Percentiles rank a stretch among this genome's conserved stretches.
Conservation (phyloP, 2,888 invertebrate genomes). For the Epistrophe grossulariae region DNA sequence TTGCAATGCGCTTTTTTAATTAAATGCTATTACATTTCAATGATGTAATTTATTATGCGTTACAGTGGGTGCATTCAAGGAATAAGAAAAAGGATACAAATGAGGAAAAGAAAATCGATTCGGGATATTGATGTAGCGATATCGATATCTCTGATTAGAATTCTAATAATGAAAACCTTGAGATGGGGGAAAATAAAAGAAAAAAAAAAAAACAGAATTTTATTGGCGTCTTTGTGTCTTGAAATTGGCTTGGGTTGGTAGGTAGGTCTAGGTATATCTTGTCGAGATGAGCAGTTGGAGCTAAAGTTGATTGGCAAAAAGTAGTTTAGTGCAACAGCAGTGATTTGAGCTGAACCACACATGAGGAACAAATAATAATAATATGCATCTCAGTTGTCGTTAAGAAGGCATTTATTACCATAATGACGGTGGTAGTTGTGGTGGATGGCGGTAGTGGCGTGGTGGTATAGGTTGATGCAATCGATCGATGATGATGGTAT, state of each 20-base stretch:
- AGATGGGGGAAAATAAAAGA: not conserved
- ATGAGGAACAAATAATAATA: slow-evolving; percentile 28
- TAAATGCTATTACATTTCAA: slow-evolving; percentile 70
- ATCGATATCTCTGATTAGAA: slow-evolving; percentile 55
- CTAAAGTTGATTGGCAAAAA: slow-evolving; percentile 22
- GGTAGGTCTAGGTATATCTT: not conserved
- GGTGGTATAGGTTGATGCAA: not conserved
- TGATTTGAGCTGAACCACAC: not conserved
- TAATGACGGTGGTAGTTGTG: not conserved
- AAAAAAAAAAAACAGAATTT: slow-evolving; percentile 5
- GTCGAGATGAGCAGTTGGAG: slow-evolving; percentile 2
- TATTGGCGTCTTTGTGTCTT: slow-evolving; percentile 33
- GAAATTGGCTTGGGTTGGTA: not conserved
- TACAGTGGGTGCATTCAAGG: slow-evolving; percentile 50
- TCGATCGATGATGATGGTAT: not conserved
- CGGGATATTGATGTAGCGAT: slow-evolving; percentile 26
- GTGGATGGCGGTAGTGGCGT: not conserved
- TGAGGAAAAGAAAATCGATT: slow-evolving; percentile 22
- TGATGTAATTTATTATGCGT: slow-evolving; percentile 53
- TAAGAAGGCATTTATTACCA: slow-evolving; percentile 46
- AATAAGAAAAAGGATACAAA: not conserved
- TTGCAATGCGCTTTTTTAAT: slow-evolving; percentile 71
- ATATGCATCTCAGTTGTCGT: slow-evolving; percentile 57
- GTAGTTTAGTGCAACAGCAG: not conserved
- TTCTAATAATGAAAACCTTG: slow-evolving; percentile 43